These are phyloP conservation scores for Temnothorax rugatulus DNA, from an alignment of 2,888 invertebrate species.

Conservation along the genomic window DNA sequence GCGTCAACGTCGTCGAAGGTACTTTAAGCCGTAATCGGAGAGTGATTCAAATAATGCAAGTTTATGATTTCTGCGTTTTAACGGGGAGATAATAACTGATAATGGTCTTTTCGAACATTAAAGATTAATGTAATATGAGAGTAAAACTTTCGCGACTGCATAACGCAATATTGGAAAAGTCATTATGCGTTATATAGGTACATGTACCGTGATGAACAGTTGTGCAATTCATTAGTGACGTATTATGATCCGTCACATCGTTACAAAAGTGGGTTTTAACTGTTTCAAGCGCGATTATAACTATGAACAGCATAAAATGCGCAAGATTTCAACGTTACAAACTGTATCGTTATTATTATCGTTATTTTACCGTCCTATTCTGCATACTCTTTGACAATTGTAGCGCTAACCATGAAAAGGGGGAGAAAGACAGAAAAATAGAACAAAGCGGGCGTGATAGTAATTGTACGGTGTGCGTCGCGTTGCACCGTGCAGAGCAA, in stretches of 20 bases:
- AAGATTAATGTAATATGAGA: background rate
- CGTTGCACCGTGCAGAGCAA: background rate
- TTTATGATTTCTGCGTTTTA: conserved; percentile 18
- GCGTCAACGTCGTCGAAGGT: background rate
- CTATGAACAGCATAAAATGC: background rate
- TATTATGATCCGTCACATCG: background rate
- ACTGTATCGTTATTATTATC: background rate
- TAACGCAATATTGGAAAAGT: background rate
- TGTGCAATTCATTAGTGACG: conserved; percentile 2
- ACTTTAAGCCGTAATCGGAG: conserved; percentile 16
- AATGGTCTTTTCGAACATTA: background rate
- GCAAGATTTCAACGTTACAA: background rate
- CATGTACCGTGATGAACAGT: background rate
- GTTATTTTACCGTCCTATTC: background rate
- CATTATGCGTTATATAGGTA: background rate
- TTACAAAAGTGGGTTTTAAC: background rate
- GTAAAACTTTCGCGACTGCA: background rate
- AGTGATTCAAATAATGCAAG: conserved; percentile 4
- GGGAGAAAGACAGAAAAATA: background rate
- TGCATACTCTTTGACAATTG: background rate
- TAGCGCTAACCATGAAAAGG: background rate
- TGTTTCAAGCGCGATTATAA: background rate
- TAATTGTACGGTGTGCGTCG: background rate
- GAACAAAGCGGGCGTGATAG: background rate
- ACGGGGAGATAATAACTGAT: conserved; percentile 10